Evolutionary conservation across 2,888 invertebrate species (phyloP).

Genomic region (Gibbula magus): DNA sequence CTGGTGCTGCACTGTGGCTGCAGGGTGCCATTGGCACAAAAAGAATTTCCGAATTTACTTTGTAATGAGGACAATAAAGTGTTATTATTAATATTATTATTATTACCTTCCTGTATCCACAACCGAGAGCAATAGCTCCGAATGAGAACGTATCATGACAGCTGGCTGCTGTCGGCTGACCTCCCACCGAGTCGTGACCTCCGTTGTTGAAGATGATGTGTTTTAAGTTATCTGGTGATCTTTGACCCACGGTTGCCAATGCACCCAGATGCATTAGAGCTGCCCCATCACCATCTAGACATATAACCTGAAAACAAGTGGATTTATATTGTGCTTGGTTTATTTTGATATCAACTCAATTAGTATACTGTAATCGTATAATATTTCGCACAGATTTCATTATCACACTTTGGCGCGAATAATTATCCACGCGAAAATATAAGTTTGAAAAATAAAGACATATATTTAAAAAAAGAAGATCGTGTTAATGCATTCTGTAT

Average conservation of each 20-base stretch:
- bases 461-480: too few species aligned
- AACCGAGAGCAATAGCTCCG: slow-evolving; percentile 64
- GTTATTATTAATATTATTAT: neutral
- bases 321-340: neutral
- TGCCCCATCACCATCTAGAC: slow-evolving; percentile 76
- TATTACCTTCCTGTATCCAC: slow-evolving; percentile 72
- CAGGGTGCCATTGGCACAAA: too few species aligned
- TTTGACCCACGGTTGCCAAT: slow-evolving; percentile 74
- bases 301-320: slow-evolving; percentile 64
- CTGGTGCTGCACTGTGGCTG: too few species aligned
- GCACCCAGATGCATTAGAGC: slow-evolving; percentile 76
- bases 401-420: too few species aligned
- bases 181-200: slow-evolving; percentile 76
- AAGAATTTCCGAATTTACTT: too few species aligned
- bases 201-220: slow-evolving; percentile 76
- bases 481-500: too few species aligned
- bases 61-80: too few species aligned
- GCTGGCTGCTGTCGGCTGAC: slow-evolving; percentile 74
- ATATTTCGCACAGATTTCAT: too few species aligned
- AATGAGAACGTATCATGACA: slow-evolving; percentile 65
- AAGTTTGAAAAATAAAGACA: too few species aligned
- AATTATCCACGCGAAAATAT: too few species aligned
- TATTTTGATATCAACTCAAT: neutral
- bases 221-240: slow-evolving; percentile 71
- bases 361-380: too few species aligned